Percentiles rank a stretch among this genome's conserved stretches.
Conservation (phyloP, 1,140 invertebrate genomes). For the Glossosoma conforme region DNA sequence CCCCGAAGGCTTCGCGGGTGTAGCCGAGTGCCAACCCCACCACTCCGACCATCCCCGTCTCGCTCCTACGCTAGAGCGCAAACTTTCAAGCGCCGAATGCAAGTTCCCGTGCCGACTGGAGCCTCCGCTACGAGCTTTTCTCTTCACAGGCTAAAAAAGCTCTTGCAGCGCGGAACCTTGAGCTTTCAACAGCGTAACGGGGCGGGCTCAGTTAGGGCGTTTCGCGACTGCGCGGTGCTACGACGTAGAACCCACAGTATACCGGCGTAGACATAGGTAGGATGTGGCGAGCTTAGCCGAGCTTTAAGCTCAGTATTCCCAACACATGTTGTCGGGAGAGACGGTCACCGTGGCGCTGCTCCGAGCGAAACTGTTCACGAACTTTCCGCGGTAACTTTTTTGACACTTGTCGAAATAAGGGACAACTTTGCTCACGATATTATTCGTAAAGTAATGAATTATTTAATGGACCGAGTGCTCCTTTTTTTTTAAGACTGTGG, state of each 20-base stretch:
- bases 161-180: too few relatives aligned
- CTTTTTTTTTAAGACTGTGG: too few relatives aligned
- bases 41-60: constrained; percentile 5
- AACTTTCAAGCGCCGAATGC: constrained; percentile 27
- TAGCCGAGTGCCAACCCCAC: constrained; percentile 8
- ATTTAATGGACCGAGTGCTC: too few relatives aligned
- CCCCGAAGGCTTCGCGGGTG: constrained; percentile 6
- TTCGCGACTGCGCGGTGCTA: background rate
- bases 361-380: too few relatives aligned
- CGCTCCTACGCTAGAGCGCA: constrained; percentile 15
- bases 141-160: background rate
- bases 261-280: constrained; percentile 23
- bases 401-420: too few relatives aligned
- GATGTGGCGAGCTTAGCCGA: constrained; percentile 23
- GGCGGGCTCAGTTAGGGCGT: background rate
- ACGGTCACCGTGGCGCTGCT: constrained; percentile 16
- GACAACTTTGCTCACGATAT: too few relatives aligned
- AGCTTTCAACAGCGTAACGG: too few relatives aligned
- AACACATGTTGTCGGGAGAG: constrained; percentile 28
- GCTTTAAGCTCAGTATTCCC: constrained; percentile 30
- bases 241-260: constrained; percentile 8
- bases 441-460: too few relatives aligned
- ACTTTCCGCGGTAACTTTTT: too few relatives aligned
- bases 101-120: constrained; percentile 18
- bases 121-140: background rate